These are phyloP conservation scores for Sander lucioperca DNA, from an alignment of 2,113 vertebrate species.

Conservation along the genomic window DNA sequence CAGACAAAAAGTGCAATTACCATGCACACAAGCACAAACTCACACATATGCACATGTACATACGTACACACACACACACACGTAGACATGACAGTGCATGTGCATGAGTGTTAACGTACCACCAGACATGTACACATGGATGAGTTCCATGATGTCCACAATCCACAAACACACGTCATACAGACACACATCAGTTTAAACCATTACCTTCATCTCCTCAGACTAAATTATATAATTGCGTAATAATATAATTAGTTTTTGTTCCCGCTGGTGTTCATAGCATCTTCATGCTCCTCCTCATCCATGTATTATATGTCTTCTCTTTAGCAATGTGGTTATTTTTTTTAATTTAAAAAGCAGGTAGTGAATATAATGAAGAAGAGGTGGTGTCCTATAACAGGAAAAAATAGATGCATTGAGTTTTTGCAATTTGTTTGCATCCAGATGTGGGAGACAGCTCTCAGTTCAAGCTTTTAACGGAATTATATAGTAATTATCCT, in stretches of 20 bases:
- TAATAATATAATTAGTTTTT: slow-evolving; percentile 56
- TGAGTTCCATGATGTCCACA: background rate
- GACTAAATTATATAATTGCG: slow-evolving; percentile 61
- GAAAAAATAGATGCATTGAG: slow-evolving; percentile 43
- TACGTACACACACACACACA: background rate
- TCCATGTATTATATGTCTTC: slow-evolving; percentile 10
- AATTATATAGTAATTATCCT: slow-evolving; percentile 67
- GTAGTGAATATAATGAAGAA: slow-evolving; percentile 52
- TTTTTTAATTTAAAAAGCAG: slow-evolving; percentile 65
- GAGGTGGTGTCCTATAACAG: slow-evolving; percentile 33
- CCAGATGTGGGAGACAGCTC: slow-evolving; percentile 58
- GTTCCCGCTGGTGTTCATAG: slow-evolving; percentile 25
- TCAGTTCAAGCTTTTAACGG: slow-evolving; percentile 50
- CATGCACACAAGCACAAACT: background rate
- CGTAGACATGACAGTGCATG: background rate
- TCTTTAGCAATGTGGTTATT: slow-evolving; percentile 46
- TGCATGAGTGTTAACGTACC: slow-evolving; percentile 1
- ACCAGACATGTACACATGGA: background rate
- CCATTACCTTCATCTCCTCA: slow-evolving; percentile 48
- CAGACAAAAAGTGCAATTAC: slow-evolving; percentile 55
- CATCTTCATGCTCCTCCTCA: slow-evolving; percentile 28
- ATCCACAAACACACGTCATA: slow-evolving; percentile 15
- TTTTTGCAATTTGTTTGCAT: slow-evolving; percentile 59
- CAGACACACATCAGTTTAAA: slow-evolving; percentile 29
- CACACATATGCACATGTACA: background rate